Evolutionary conservation across 2,113 vertebrate species (phyloP).

Genomic region (Meriones unguiculatus): DNA sequence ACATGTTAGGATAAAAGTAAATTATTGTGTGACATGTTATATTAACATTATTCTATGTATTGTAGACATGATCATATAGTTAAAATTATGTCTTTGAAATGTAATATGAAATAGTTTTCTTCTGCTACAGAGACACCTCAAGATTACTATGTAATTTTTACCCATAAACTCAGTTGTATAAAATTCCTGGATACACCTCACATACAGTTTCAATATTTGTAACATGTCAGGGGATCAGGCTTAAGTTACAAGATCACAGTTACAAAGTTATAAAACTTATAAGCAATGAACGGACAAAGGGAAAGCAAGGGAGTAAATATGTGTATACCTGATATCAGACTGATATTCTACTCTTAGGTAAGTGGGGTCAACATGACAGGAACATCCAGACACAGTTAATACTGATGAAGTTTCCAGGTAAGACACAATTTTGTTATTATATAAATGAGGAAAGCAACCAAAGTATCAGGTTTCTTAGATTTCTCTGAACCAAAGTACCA

Average conservation of each 20-base stretch:
- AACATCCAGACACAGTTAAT: accelerated
- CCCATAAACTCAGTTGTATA: background rate
- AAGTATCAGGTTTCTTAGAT: background rate
- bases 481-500: background rate
- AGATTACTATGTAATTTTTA: conserved; percentile 29
- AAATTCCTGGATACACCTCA: background rate
- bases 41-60: conserved; percentile 10
- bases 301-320: background rate
- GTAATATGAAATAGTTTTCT: background rate
- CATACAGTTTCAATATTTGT: background rate
- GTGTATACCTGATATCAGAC: background rate
- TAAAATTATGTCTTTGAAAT: conserved; percentile 31
- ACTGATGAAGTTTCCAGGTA: background rate
- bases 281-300: background rate
- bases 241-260: background rate
- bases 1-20: conserved; percentile 35
- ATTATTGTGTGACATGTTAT: background rate
- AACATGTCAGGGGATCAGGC: background rate
- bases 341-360: accelerated
- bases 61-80: background rate
- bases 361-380: background rate
- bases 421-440: background rate
- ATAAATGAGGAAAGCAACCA: background rate
- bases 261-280: background rate
- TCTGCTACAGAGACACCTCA: conserved; percentile 3